Conservation (phyloP, 2,113 vertebrate species). For the Salminus brasiliensis region DNA sequence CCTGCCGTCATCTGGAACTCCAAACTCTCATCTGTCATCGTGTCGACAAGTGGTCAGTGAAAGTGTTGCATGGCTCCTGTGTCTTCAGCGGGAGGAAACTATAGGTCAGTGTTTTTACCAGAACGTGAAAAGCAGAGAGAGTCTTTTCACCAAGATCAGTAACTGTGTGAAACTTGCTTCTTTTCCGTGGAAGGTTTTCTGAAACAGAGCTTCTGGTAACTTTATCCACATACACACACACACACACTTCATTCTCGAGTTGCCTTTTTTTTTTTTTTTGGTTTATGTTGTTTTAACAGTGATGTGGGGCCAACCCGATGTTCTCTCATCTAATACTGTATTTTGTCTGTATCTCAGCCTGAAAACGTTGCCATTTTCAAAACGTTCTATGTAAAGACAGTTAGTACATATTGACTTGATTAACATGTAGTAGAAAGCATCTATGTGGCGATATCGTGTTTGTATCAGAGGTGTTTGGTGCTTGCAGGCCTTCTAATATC, state of each 20-base stretch:
- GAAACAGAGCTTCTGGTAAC: slow-evolving; percentile 19
- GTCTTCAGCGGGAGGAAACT: not conserved
- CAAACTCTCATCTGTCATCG: not conserved
- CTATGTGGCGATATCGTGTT: slow-evolving; percentile 14
- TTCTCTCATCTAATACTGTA: not conserved
- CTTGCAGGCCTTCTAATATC: not conserved
- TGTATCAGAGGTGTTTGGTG: slow-evolving; percentile 7
- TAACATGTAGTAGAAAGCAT: slow-evolving; percentile 48
- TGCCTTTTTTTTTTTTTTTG: slow-evolving; percentile 70
- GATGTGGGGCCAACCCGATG: slow-evolving; percentile 3
- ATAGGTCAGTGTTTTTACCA: slow-evolving; percentile 10
- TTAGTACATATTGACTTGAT: slow-evolving; percentile 40
- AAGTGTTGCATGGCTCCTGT: not conserved
- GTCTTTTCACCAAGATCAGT: slow-evolving; percentile 3
- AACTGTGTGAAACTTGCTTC: slow-evolving; percentile 7
- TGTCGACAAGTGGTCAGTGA: slow-evolving; percentile 9
- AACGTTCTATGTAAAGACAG: slow-evolving; percentile 33
- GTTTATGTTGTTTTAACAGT: slow-evolving; percentile 40
- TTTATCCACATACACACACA: too few species aligned
- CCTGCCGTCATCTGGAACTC: not conserved
- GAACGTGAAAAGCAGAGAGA: not conserved
- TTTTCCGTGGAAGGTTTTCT: slow-evolving; percentile 24
- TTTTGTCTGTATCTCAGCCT: slow-evolving; percentile 5
- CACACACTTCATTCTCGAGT: slow-evolving; percentile 48
- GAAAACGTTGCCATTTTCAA: slow-evolving; percentile 56